Conservation (phyloP, 2,797 vertebrate species). For the Momotus momota region DNA sequence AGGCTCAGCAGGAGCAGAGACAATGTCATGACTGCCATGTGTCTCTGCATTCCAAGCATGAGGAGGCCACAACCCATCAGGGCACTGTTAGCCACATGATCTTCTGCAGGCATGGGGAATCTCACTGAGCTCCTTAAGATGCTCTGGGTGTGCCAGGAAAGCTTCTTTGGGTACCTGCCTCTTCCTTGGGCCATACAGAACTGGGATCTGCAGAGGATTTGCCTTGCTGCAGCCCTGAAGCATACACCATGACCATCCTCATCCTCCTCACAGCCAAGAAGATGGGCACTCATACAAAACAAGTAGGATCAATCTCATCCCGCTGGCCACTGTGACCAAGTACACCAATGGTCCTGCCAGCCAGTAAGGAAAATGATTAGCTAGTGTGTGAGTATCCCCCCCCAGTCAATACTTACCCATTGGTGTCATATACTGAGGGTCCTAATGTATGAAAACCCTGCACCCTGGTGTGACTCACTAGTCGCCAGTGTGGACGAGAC, state of each 20-base stretch:
- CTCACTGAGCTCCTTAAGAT: background rate
- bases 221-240: background rate
- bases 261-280: background rate
- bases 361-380: background rate
- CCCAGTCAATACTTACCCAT: background rate
- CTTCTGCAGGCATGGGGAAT: background rate
- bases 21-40: background rate
- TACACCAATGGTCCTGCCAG: background rate
- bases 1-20: background rate
- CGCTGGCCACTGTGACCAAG: background rate
- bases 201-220: background rate
- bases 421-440: background rate
- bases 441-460: background rate
- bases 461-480: rapidly evolving
- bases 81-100: background rate
- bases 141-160: background rate
- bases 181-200: background rate
- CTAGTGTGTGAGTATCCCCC: background rate
- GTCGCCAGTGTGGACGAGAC: background rate
- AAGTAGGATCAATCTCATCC: background rate
- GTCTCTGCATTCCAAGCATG: background rate
- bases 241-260: background rate
- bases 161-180: background rate
- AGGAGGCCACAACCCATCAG: background rate
- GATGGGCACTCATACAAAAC: background rate